Conservation (phyloP, 1,140 invertebrate genomes). For the Daktulosphaira vitifoliae region DNA sequence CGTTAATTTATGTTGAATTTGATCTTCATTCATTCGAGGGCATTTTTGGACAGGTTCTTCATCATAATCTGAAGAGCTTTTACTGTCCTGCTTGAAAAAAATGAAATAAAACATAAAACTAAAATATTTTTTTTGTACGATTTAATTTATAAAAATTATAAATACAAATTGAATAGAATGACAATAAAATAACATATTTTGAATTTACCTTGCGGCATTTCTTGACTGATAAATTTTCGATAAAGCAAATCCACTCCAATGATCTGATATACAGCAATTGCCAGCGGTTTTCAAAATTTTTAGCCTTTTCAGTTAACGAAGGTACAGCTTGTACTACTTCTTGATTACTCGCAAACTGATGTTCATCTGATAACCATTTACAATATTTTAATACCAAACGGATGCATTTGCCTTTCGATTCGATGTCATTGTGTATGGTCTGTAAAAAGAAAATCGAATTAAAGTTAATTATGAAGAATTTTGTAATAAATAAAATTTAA, state of each 20-base stretch:
- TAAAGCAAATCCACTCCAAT: constrained; percentile 78
- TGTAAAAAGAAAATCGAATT: constrained; percentile 45
- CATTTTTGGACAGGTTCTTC: constrained; percentile 61
- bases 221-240: constrained; percentile 54
- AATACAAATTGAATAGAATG: too few species aligned
- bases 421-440: constrained; percentile 74
- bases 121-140: neutral
- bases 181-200: neutral
- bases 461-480: too few species aligned
- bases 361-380: constrained; percentile 43
- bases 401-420: constrained; percentile 72
- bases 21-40: constrained; percentile 47
- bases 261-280: constrained; percentile 76
- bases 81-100: constrained; percentile 13
- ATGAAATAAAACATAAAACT: neutral
- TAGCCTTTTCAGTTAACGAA: constrained; percentile 41
- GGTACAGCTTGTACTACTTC: constrained; percentile 22
- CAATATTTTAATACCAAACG: constrained; percentile 65
- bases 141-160: neutral
- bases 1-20: too few species aligned
- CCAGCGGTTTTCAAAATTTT: constrained; percentile 71
- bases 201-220: constrained; percentile 44
- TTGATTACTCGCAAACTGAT: constrained; percentile 3
- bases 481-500: too few species aligned
- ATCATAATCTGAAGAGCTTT: constrained; percentile 48